Base-by-base conservation (phyloP, 2,888 invertebrate genomes). In the Leptarthrus brevirostris region DNA sequence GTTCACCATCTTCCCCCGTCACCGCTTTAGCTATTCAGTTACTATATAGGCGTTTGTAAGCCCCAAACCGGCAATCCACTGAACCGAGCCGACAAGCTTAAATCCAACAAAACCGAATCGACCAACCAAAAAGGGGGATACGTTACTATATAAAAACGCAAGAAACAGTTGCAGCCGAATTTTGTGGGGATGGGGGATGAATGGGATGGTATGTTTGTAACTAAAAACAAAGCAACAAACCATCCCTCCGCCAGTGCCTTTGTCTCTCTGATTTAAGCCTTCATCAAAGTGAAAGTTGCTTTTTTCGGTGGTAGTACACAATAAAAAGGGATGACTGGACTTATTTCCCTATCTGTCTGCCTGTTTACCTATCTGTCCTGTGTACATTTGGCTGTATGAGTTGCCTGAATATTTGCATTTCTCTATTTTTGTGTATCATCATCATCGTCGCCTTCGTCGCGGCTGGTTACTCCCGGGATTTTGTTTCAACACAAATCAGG, bases 321-420 rank as follows among this genome's bases (percentile, higher is more conserved):
- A 69, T 69, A 69, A 69, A 69, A 69, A 69, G 69, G 69, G 69
- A 69, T 69, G 69, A 69, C 69, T 69, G 49, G 52, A 52, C 26
- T 53, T 18, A 54, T 54, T 71, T 71, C 2, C 14, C n/a, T 40
- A 44, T n/a, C n/a, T n/a, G n/a, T n/a, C n/a, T 47, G 47, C 10
- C 40, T 20, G 36, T 36, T 40, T 34, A 61, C n/a, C 22, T 16
- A 3, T 40, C 40, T 36, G 30, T 61, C 18, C 61, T 40, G 1
- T 53, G 16, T 53, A 53, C 47, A 4, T 16, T 6, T 14, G n/a
- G n/a, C n/a, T n/a, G n/a, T n/a, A n/a, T n/a, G n/a, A 22, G 12
- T 8, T 30, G 56, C 56, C 8, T 30, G 56, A 8, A 30, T 56
- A 26, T 14, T 14, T 26, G 34, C 56, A 10, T 26, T 56, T 56